Base-by-base conservation (phyloP, 2,888 invertebrate species). In the Morpho deidamia region DNA sequence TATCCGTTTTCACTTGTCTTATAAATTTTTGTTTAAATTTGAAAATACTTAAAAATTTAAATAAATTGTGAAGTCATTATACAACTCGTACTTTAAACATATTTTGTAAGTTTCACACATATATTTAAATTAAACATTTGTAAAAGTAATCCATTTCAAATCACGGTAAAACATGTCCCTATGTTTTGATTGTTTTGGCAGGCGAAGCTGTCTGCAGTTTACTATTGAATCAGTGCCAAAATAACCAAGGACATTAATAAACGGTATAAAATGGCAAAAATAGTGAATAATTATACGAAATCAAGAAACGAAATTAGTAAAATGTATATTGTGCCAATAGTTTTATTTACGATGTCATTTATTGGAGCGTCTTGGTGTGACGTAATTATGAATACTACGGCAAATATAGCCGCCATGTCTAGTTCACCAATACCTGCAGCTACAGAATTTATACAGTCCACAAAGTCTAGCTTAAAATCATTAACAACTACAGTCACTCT, bases 281-380 rank as follows among this genome's bases (percentile, higher is more conserved):
- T 58, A 54, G 47, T 44, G 32, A 48, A 39, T 46, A 45, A 47
- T 45, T 45, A 48, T 44, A 57, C 54, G 45, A 47, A 47, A 49
- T 42, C 51, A 42, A 53, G 46, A 42, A 51, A 38, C 23, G 49
- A 49, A 50, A 50, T 43, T 11, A 37, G 44, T 37, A 54, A 46
- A 47, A 48, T 46, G 53, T 50, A 45, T 33, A 42, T 67, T 66
- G 68, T 74, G 70, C 69, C 76, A 71, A 72, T 73, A 61, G 72
- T 65, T 62, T 59, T 83, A 72, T 63, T 84, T 70, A 76, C 80
- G 67, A 70, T 82, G 59, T 74, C 75, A 66, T 73, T 83, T 73
- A 66, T 69, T 62, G 72, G 74, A 64, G 65, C 66, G 58, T 72
- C 74, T 62, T 67, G 70, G 62, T 73, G 79, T 58, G 75, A 80